Evolutionary conservation across 2,113 vertebrate genomes (phyloP).

Genomic region (Seriola aureovittata): DNA sequence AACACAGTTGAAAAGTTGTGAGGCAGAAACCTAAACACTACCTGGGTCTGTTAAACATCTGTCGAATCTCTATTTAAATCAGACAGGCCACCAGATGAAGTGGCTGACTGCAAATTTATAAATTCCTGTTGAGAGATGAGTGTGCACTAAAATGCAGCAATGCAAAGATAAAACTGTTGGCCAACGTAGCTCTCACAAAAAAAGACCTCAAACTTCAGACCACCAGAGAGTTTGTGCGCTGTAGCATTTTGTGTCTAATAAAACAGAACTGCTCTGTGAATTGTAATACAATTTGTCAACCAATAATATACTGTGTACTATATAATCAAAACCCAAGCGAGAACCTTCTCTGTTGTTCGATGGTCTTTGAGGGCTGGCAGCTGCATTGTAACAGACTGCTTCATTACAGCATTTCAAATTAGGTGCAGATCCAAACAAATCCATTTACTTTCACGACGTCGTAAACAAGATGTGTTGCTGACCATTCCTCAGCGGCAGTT

Average conservation of each 20-base stretch:
- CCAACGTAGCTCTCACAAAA: conserved; percentile 9
- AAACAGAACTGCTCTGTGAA: conserved; percentile 56
- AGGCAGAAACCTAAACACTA: conserved; percentile 11
- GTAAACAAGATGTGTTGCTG: conserved; percentile 82
- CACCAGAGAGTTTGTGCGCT: conserved; percentile 7
- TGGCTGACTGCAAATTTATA: neutral
- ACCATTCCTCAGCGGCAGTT: conserved; percentile 66
- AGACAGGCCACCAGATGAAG: conserved; percentile 19
- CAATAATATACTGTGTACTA: conserved; percentile 50
- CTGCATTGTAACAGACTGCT: conserved; percentile 78
- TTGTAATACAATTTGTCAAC: conserved; percentile 60
- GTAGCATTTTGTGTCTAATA: conserved; percentile 51
- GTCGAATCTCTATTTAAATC: neutral
- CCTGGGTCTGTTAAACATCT: neutral
- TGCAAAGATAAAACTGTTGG: neutral
- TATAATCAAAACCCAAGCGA: conserved; percentile 66
- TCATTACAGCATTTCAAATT: conserved; percentile 81
- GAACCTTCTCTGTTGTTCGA: conserved; percentile 51
- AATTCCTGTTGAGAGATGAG: neutral
- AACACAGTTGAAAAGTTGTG: neutral
- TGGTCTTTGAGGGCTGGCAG: conserved; percentile 57
- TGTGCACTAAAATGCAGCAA: conserved; percentile 23
- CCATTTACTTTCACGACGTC: conserved; percentile 78
- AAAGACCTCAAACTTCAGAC: conserved; percentile 28
- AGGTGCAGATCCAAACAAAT: conserved; percentile 81